These are phyloP conservation scores for Tokudaia muenninki DNA, from an alignment of 2,797 vertebrate species.

Conservation along the genomic window DNA sequence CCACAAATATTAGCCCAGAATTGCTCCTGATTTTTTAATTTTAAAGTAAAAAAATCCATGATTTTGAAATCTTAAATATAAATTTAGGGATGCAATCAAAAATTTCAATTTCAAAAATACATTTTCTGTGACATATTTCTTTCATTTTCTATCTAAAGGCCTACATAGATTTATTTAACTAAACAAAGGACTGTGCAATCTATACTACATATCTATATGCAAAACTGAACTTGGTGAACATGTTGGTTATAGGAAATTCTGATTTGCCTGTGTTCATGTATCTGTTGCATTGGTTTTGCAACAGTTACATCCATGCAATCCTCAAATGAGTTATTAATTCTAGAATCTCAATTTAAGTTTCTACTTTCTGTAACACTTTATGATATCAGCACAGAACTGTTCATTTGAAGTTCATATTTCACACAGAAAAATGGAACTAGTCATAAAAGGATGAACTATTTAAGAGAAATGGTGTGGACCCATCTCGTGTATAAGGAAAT, in stretches of 20 bases:
- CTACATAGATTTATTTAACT: neutral
- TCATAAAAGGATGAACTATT: neutral
- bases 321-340: neutral
- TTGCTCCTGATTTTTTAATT: neutral
- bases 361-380: neutral
- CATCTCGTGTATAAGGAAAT: neutral
- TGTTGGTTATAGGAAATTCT: neutral
- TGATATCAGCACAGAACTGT: neutral
- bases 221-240: neutral
- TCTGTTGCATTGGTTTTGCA: neutral
- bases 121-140: neutral
- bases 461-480: neutral
- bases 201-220: neutral
- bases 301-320: neutral
- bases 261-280: neutral
- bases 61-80: neutral
- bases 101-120: slow-evolving; percentile 1
- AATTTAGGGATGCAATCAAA: neutral
- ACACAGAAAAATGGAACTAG: no score
- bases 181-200: neutral
- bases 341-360: slow-evolving; percentile 4
- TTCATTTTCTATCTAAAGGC: neutral
- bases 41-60: neutral
- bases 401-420: neutral
- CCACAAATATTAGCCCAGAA: neutral